Conservation (phyloP, 1,140 invertebrate genomes). For the Lordiphosa clarofinis region DNA sequence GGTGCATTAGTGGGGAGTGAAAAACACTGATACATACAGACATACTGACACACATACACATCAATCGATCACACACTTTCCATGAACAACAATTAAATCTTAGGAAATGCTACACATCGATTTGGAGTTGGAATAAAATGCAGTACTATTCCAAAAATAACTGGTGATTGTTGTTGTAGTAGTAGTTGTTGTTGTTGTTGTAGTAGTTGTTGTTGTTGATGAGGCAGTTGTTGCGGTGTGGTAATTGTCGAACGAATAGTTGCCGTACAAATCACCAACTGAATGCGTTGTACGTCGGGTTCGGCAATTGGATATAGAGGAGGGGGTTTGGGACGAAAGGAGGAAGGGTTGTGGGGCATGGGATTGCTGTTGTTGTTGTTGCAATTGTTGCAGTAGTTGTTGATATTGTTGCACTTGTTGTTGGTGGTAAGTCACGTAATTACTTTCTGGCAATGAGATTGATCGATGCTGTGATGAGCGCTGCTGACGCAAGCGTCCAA, state of each 20-base stretch:
- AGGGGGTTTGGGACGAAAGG: background rate
- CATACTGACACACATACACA: conserved; percentile 15
- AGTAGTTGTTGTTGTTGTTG: conserved; percentile 9
- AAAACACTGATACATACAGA: conserved; percentile 18
- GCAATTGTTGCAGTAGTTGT: conserved; percentile 26
- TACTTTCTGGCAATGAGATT: conserved; percentile 91
- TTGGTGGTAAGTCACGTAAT: conserved; percentile 79
- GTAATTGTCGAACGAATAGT: conserved; percentile 27
- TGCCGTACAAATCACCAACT: conserved; percentile 42
- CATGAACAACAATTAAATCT: conserved; percentile 32
- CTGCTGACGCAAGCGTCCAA: conserved; percentile 84
- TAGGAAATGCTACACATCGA: conserved; percentile 42
- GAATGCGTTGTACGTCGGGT: conserved; percentile 27
- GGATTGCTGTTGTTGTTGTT: conserved; percentile 17
- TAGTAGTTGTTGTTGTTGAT: conserved; percentile 8
- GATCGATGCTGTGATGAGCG: conserved; percentile 84
- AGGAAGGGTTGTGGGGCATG: conserved; percentile 11
- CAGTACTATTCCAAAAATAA: conserved; percentile 64
- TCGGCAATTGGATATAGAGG: conserved; percentile 6
- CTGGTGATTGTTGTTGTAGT: conserved; percentile 33
- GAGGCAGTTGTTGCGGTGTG: conserved; percentile 16
- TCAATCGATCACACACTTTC: background rate
- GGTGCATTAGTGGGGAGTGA: conserved; percentile 8
- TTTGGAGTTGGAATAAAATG: conserved; percentile 55
- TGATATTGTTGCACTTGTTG: conserved; percentile 23